Evolutionary conservation across 2,888 invertebrate genomes (phyloP), one percentile per base, ranked within the genome.

Genomic region (Aporophyla lueneburgensis): DNA sequence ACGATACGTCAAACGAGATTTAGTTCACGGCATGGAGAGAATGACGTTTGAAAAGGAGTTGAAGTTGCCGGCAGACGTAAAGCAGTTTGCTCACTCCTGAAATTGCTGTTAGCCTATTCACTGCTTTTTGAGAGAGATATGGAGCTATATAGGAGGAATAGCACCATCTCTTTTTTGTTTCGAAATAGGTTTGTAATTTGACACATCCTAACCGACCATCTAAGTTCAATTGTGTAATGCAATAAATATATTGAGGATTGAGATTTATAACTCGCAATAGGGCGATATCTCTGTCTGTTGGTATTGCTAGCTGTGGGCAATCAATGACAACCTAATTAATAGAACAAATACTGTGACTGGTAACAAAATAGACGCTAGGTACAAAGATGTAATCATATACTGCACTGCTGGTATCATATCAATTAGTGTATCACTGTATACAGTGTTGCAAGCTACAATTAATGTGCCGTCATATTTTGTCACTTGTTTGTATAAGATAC

Each of bases 1-100:
- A 54, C 58, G 51, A 46, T 21, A 79, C 72, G 56, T 1, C 14
- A 67, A 54, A 73, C 24, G 24, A 21, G 1, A 40, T n/a, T 72
- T 19, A 56, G 16, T 14, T 46, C 6, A 27, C 7, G 16, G 33
- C 46, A 16, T 7, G 14, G 27, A 9, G 12, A 16, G 6, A 51
- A 46, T 61, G 43, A 46, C 14, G 46, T 19, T 12, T 72, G n/a
- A 19, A 54, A n/a, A 27, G 21, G 33, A 53, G 7, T 46, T 43
- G 3, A 43, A 46, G 12, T 40, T 40, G 19, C 49, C 16, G 21
- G 24, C 40, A 21, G 16, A 21, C 16, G 16, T n/a, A n/a, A 10
- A 51, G 6, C 4, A 24, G 53, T 19, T 24, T 12, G 10, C 21
- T 33, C 0, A 33, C 12, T 16, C 16, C 33, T n/a, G 16, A 27